These are phyloP conservation scores for Xylota segnis DNA, from an alignment of 2,888 invertebrate species.

Conservation along the genomic window DNA sequence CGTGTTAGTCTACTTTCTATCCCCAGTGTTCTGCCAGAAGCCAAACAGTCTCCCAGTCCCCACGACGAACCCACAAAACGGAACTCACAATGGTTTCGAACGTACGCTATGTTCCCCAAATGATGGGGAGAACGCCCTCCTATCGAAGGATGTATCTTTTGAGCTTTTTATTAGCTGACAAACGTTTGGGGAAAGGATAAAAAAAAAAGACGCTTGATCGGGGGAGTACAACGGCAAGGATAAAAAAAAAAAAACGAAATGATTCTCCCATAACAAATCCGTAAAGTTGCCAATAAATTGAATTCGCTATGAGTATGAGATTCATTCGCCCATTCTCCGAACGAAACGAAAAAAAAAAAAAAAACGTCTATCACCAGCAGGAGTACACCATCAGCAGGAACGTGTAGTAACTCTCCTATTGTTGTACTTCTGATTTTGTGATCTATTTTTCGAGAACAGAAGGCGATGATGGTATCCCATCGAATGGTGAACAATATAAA, in stretches of 20 bases:
- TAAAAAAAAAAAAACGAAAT: constrained; percentile 43
- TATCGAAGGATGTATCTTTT: constrained; percentile 62
- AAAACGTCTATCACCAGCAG: constrained; percentile 29
- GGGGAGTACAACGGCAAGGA: neutral
- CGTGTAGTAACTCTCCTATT: constrained; percentile 58
- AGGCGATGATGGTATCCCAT: constrained; percentile 57
- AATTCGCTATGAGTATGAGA: constrained; percentile 69
- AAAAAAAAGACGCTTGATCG: constrained; percentile 43
- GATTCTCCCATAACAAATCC: constrained; percentile 72
- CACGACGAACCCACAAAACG: constrained; percentile 23
- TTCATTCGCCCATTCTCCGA: constrained; percentile 38
- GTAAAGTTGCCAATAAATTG: constrained; percentile 77
- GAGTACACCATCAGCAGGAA: neutral
- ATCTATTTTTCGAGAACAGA: constrained; percentile 55
- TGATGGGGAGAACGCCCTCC: constrained; percentile 30
- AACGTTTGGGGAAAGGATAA: constrained; percentile 62
- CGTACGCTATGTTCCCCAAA: constrained; percentile 46
- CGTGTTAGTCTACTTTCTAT: constrained; percentile 1
- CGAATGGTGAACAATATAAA: constrained; percentile 42
- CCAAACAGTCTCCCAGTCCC: constrained; percentile 10
- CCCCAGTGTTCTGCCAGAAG: constrained; percentile 18
- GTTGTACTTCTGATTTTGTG: constrained; percentile 62
- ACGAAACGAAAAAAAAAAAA: constrained; percentile 3
- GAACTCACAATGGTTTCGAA: constrained; percentile 62
- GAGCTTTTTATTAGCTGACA: constrained; percentile 77